Conservation (phyloP, 1,140 invertebrate genomes). For the Neodiprion pinetum region DNA sequence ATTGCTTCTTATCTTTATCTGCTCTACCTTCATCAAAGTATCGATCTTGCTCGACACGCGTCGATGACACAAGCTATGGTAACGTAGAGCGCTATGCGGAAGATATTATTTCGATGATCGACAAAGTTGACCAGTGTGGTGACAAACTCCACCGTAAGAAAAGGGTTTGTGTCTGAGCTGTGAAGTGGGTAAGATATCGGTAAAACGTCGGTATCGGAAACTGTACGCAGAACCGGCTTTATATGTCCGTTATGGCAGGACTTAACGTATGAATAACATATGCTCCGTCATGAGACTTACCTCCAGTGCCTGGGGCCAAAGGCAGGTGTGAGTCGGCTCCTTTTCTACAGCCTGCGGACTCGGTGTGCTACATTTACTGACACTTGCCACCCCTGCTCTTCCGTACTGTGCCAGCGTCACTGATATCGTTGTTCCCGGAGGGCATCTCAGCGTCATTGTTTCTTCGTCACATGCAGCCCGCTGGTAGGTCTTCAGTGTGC, state of each 20-base stretch:
- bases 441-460: slow-evolving; percentile 82
- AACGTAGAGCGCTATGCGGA: no score
- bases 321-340: slow-evolving; percentile 60
- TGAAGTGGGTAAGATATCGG: no score
- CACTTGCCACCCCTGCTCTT: slow-evolving; percentile 54
- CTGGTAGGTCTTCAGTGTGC: slow-evolving; percentile 87
- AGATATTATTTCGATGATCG: no score
- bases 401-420: slow-evolving; percentile 82
- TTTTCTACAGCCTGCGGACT: slow-evolving; percentile 40
- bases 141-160: no score
- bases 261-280: neutral
- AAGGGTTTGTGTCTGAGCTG: no score
- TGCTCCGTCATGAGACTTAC: slow-evolving; percentile 53
- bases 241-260: neutral
- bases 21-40: no score
- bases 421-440: slow-evolving; percentile 84
- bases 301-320: slow-evolving; percentile 65
- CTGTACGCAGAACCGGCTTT: no score
- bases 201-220: neutral
- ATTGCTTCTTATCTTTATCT: no score
- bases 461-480: slow-evolving; percentile 87
- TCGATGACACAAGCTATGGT: no score
- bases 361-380: slow-evolving; percentile 56
- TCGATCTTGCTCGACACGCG: neutral
- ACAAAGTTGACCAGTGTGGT: no score